A percentile compares a stretch with the other conserved stretches of the same genome.
Conservation (phyloP, 2,888 invertebrate genomes). For the Macaria notata region DNA sequence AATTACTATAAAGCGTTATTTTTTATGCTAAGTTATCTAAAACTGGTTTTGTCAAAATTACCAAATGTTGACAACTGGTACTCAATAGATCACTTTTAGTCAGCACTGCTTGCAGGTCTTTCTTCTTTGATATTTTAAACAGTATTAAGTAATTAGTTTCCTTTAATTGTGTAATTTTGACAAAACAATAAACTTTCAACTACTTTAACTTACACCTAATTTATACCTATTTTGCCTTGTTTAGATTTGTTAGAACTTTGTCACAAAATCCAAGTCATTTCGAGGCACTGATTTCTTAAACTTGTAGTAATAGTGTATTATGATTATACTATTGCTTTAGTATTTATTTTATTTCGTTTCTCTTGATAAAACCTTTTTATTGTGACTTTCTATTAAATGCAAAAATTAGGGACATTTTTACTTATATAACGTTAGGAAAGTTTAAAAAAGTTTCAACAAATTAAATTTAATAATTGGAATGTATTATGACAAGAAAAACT, state of each 20-base stretch:
- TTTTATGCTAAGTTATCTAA: slow-evolving; percentile 37
- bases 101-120: too few relatives aligned
- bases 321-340: background rate
- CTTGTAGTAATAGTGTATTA: background rate
- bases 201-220: too few relatives aligned
- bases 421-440: too few relatives aligned
- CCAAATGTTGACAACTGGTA: background rate
- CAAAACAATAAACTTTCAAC: background rate
- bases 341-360: background rate
- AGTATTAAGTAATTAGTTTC: too few relatives aligned
- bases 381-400: too few relatives aligned
- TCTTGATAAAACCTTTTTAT: too few relatives aligned
- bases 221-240: slow-evolving; percentile 9
- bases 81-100: too few relatives aligned
- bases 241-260: slow-evolving; percentile 6
- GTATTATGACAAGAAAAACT: too few relatives aligned
- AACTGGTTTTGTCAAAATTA: slow-evolving; percentile 28
- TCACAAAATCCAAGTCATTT: slow-evolving; percentile 5
- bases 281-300: slow-evolving; percentile 18
- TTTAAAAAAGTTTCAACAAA: too few relatives aligned
- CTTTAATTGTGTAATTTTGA: background rate
- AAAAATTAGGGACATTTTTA: too few relatives aligned
- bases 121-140: too few relatives aligned
- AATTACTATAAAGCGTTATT: slow-evolving; percentile 70
- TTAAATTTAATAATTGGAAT: too few relatives aligned